A percentile compares a stretch with the other conserved stretches of the same genome.
Conservation (phyloP, 2,888 invertebrate genomes). For the Asteroscopus sphinx region DNA sequence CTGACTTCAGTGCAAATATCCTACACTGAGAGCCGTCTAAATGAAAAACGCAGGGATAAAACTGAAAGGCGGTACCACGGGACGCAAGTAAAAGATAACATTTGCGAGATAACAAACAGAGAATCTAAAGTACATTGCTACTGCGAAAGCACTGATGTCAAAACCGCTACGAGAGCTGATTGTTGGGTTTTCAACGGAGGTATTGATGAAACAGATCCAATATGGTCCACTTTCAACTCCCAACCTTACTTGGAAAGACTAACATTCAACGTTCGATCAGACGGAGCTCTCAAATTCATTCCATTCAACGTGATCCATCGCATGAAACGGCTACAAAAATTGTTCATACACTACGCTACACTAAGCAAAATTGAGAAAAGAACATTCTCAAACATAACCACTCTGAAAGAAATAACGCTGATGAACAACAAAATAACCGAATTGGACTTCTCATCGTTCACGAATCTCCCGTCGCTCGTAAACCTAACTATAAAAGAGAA, state of each 20-base stretch:
- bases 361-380: conserved; percentile 92
- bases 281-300: conserved; percentile 92
- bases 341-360: conserved; percentile 93
- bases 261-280: conserved; percentile 92
- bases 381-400: conserved; percentile 94
- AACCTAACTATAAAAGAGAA: conserved; percentile 94
- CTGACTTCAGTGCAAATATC: conserved; percentile 89
- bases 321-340: conserved; percentile 91
- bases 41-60: conserved; percentile 89
- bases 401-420: conserved; percentile 92
- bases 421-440: conserved; percentile 92
- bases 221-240: conserved; percentile 93
- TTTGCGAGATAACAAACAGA: conserved; percentile 89
- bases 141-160: conserved; percentile 90
- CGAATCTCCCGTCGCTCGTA: conserved; percentile 92
- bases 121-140: conserved; percentile 91
- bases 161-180: conserved; percentile 92
- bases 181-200: conserved; percentile 94
- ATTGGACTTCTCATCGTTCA: conserved; percentile 93
- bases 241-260: conserved; percentile 92
- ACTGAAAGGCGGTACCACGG: conserved; percentile 82
- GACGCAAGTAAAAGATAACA: conserved; percentile 84
- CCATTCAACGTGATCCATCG: conserved; percentile 92
- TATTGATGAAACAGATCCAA: conserved; percentile 91
- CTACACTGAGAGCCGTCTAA: conserved; percentile 86